Percentiles rank a stretch among this genome's conserved stretches.
phyloP scores from a whole-genome alignment of 1,140 invertebrate species.

The Drosophila lacteicornis region DNA sequence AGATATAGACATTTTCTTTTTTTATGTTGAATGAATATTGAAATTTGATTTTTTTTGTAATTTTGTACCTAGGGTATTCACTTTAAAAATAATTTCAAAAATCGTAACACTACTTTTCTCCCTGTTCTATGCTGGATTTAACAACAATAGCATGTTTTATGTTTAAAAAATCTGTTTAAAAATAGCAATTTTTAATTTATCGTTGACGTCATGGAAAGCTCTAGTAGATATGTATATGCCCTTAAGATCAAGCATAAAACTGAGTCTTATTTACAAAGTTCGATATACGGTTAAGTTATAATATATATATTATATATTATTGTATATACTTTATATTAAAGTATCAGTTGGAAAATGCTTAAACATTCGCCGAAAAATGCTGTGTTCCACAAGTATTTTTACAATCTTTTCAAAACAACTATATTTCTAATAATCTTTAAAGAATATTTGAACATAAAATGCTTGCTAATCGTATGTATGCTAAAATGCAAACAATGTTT shows the following conservation, averaged over 20 bases:
- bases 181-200: neutral
- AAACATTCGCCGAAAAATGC: no score
- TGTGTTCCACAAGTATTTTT: no score
- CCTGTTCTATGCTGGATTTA: neutral
- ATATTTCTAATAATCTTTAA: neutral
- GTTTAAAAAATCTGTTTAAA: neutral
- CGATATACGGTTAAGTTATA: neutral
- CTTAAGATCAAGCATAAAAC: neutral
- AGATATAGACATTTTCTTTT: neutral
- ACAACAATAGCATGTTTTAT: neutral
- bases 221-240: neutral
- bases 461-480: neutral
- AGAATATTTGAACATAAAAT: constrained; percentile 11
- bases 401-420: neutral
- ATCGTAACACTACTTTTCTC: neutral
- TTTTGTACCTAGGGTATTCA: neutral
- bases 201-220: neutral
- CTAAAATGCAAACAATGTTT: neutral
- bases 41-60: constrained; percentile 14
- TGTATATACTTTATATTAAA: neutral
- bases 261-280: neutral
- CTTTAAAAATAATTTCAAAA: neutral
- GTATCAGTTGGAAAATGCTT: no score
- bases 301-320: neutral
- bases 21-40: neutral